phyloP scores from a whole-genome alignment of 2,888 invertebrate genomes.

The Yponomeuta evonymella region DNA sequence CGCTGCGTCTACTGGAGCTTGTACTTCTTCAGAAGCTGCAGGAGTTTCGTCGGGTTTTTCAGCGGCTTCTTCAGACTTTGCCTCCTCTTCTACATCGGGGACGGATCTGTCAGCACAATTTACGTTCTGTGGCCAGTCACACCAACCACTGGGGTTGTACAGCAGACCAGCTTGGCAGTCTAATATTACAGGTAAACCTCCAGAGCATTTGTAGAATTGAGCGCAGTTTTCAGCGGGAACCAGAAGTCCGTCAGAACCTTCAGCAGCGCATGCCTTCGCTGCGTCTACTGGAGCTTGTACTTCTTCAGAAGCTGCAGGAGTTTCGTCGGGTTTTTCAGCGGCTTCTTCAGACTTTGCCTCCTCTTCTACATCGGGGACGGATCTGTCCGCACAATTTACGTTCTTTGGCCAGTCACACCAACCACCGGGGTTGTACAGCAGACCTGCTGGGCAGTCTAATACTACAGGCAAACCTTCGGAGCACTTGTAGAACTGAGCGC shows the following conservation, averaged over 20 bases:
- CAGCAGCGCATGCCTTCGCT: conserved; percentile 64
- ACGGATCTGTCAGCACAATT: conserved; percentile 46
- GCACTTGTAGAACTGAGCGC: conserved; percentile 80
- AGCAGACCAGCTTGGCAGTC: neutral
- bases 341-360: neutral
- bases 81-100: neutral
- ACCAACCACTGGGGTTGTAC: conserved; percentile 35
- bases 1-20: conserved; percentile 35
- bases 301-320: neutral
- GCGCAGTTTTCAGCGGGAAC: conserved; percentile 74
- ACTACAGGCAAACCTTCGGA: conserved; percentile 55
- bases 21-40: neutral
- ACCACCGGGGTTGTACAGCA: neutral
- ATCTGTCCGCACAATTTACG: conserved; percentile 59
- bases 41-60: neutral
- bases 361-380: neutral
- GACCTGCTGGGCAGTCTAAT: neutral
- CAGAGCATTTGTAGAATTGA: conserved; percentile 80
- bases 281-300: neutral
- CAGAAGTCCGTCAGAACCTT: conserved; percentile 62
- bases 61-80: neutral
- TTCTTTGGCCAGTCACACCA: conserved; percentile 75
- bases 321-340: neutral
- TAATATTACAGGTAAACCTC: conserved; percentile 37
- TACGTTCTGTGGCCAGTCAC: conserved; percentile 75